Conservation (phyloP, 1,140 invertebrate genomes). For the Nebria ingens region DNA sequence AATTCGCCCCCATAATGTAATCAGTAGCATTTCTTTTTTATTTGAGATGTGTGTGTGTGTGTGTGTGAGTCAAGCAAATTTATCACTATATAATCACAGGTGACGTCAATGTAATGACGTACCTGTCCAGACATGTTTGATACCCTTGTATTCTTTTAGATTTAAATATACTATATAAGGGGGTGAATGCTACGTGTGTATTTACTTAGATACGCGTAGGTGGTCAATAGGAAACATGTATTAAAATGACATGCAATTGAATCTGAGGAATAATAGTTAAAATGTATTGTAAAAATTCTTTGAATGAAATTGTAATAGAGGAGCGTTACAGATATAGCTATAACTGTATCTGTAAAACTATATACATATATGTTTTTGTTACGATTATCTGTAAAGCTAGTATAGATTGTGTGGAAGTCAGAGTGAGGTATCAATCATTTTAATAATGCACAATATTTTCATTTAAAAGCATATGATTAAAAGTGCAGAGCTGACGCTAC, state of each 20-base stretch:
- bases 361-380: too few species aligned
- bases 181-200: neutral
- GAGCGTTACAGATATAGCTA: too few species aligned
- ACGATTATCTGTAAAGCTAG: neutral
- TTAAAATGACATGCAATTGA: neutral
- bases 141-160: too few species aligned
- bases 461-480: conserved; percentile 6
- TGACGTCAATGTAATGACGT: neutral
- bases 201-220: neutral
- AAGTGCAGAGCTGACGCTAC: conserved; percentile 4
- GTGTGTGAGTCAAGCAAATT: neutral
- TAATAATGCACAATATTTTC: conserved; percentile 8
- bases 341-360: too few species aligned
- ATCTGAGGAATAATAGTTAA: too few species aligned
- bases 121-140: neutral
- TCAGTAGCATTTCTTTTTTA: too few species aligned
- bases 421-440: conserved; percentile 7
- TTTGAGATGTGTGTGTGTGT: too few species aligned
- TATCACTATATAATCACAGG: neutral
- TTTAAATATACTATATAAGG: too few species aligned
- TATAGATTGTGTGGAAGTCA: neutral
- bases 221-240: neutral
- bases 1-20: neutral
- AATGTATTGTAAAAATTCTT: neutral
- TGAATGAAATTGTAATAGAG: too few species aligned